phyloP scores from a whole-genome alignment of 1,140 invertebrate genomes.

The Achroia grisella region DNA sequence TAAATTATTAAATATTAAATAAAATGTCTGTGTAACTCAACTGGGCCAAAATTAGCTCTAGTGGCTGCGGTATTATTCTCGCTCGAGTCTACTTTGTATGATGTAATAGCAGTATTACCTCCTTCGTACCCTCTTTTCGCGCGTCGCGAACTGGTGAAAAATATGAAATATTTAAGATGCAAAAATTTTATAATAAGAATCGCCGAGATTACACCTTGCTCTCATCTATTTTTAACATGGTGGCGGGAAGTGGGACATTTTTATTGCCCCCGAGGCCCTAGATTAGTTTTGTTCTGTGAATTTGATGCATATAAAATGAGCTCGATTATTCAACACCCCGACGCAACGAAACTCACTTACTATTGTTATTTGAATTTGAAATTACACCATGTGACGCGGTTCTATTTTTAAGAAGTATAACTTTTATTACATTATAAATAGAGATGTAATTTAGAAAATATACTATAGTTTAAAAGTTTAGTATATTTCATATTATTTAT shows the following conservation, averaged over 20 bases:
- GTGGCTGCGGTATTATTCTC: constrained; percentile 8
- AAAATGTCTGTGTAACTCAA: constrained; percentile 10
- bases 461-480: too few species aligned
- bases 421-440: too few species aligned
- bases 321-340: constrained; percentile 63
- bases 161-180: constrained; percentile 61
- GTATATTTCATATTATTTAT: too few species aligned
- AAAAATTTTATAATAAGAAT: constrained; percentile 66
- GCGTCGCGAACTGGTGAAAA: constrained; percentile 44
- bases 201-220: constrained; percentile 65
- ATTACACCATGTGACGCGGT: constrained; percentile 33
- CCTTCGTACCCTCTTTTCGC: constrained; percentile 17
- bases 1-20: constrained; percentile 7
- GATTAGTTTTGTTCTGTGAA: constrained; percentile 71
- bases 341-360: constrained; percentile 27
- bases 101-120: constrained; percentile 43
- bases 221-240: constrained; percentile 67
- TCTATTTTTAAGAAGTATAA: background rate
- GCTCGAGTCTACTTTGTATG: constrained; percentile 30
- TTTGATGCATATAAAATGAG: constrained; percentile 72
- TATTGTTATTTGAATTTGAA: constrained; percentile 59
- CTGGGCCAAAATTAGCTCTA: constrained; percentile 18
- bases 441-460: too few species aligned
- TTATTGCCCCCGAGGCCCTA: constrained; percentile 59
- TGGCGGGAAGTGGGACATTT: constrained; percentile 61